These are phyloP conservation scores for Ivindomyrus marchei DNA, from an alignment of 2,113 vertebrate species.

Conservation along the genomic window DNA sequence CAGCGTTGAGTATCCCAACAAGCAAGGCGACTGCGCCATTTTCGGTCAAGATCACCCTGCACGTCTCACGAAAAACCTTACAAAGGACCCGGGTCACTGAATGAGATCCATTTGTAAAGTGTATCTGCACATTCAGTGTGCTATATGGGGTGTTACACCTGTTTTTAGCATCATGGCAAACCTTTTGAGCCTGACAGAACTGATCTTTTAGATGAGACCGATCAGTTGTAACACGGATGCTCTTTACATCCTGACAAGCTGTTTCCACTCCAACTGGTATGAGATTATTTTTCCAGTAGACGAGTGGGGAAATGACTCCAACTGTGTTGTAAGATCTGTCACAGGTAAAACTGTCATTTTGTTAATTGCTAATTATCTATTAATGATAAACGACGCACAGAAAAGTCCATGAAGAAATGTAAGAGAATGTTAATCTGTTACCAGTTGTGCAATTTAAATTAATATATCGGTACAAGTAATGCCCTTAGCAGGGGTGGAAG, in stretches of 20 bases:
- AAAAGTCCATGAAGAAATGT: background rate
- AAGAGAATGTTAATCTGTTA: background rate
- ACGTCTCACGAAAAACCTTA: background rate
- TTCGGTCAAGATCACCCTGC: background rate
- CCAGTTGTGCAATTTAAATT: background rate
- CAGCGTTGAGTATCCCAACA: slow-evolving; percentile 71
- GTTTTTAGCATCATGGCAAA: background rate
- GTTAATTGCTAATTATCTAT: background rate
- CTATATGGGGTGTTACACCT: background rate
- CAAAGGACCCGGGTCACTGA: background rate
- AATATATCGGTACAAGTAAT: background rate
- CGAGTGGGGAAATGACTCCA: background rate
- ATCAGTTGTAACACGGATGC: background rate
- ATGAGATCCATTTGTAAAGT: background rate
- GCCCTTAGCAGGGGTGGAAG: background rate
- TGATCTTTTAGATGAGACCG: background rate
- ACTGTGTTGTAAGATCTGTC: background rate
- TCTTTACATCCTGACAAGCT: background rate
- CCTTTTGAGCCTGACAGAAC: background rate
- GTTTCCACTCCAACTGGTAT: background rate
- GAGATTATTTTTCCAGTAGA: background rate
- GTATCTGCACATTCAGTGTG: background rate
- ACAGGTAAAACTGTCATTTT: background rate
- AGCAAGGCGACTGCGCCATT: background rate
- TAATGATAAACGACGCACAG: background rate